Base-by-base conservation (phyloP, 2,113 vertebrate species). In the Stigmatopora nigra region DNA sequence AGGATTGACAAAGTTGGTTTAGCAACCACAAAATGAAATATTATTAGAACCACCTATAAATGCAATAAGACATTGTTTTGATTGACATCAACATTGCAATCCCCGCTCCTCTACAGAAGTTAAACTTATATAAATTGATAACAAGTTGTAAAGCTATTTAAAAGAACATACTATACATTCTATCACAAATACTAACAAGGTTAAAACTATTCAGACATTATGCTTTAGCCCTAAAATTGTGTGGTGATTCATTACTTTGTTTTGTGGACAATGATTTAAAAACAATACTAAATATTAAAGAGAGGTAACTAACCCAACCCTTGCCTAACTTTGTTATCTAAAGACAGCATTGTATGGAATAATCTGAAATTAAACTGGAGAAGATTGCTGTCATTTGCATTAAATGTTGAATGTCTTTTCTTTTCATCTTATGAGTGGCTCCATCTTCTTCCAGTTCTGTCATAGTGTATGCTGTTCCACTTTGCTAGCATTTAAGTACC, bases 311-410 rank as follows among this genome's bases (percentile, higher is more conserved):
- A 31, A 31, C 25, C 25, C 1, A 31, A 31, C 25, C 25, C 25
- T 68, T 69, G 68, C 64, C 59, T 20, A 61, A 55, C 45, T 22
- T 20, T 25, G 41, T 64, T 71, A 64, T 63, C 41, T 22, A 67
- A 61, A 56, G 6, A 64, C 11, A 38, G 51, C 45, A 48, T 48
- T 35, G 36, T 76, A 64, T 64, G 62, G 45, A 72, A 77, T 75
- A 77, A 82, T 81, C 72, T 70, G 57, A 81, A 79, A 78, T 78
- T 44, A 77, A 81, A 62, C 71, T 88, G 48, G 64, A 51, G 56
- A 58, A 75, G 82, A 79, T 62, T 63, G 64, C 69, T 75, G 76
- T 85, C 78, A 80, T 16, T 47, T 63, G 67, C 78, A 55, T 46
- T 16, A 69, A 62, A 69, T 69, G 73, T 76, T 82, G 76, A 77